phyloP scores from a whole-genome alignment of 2,888 invertebrate genomes.

The Baccha elongata region DNA sequence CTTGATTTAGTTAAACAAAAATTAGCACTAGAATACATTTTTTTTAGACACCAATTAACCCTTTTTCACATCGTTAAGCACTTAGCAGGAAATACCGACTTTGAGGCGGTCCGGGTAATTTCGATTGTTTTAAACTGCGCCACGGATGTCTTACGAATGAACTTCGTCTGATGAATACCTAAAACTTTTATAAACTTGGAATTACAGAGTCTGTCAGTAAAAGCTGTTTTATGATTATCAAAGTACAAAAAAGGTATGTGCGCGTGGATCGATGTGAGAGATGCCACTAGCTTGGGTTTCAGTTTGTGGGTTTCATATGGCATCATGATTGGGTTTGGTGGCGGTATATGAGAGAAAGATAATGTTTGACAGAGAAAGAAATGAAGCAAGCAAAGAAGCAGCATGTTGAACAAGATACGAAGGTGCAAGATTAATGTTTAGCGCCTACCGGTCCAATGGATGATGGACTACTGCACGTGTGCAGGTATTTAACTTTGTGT shows the following conservation, averaged over 20 bases:
- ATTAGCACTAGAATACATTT: too few relatives aligned
- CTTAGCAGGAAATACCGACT: not conserved
- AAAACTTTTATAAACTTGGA: constrained; percentile 70
- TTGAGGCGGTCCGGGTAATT: not conserved
- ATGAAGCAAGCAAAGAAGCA: constrained; percentile 24
- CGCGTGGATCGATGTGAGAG: constrained; percentile 33
- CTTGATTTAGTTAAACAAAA: too few relatives aligned
- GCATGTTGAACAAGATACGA: constrained; percentile 30
- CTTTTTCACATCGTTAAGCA: constrained; percentile 41
- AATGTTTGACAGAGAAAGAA: constrained; percentile 2
- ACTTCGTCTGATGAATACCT: constrained; percentile 44
- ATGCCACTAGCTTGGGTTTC: constrained; percentile 19
- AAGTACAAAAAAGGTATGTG: constrained; percentile 1
- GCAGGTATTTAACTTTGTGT: not conserved
- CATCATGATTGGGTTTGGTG: not conserved
- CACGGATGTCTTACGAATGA: constrained; percentile 70
- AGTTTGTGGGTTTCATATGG: constrained; percentile 18
- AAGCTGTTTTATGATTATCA: constrained; percentile 52
- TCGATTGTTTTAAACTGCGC: constrained; percentile 51
- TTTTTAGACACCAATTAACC: not conserved
- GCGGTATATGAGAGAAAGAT: constrained; percentile 4
- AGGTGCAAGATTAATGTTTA: constrained; percentile 21
- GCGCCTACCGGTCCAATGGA: constrained; percentile 38
- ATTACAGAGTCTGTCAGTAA: constrained; percentile 32
- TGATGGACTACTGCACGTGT: constrained; percentile 29